phyloP scores from a whole-genome alignment of 2,797 vertebrate genomes.

The Aeoliscus strigatus region DNA sequence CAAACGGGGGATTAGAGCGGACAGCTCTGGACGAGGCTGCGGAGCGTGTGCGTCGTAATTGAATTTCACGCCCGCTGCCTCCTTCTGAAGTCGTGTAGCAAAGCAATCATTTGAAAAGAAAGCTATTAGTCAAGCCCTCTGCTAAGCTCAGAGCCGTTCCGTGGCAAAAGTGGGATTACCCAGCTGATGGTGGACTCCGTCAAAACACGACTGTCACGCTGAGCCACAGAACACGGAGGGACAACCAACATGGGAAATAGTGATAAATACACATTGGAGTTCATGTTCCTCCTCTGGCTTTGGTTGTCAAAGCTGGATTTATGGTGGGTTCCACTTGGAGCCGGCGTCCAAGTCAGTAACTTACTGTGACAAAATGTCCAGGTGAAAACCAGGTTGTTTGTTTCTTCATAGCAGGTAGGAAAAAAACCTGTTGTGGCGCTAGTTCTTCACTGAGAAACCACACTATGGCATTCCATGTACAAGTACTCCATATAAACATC shows the following conservation, averaged over 20 bases:
- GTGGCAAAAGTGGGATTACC: slow-evolving; percentile 75
- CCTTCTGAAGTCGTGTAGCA: slow-evolving; percentile 91
- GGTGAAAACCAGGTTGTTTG: too few relatives aligned
- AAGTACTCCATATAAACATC: too few relatives aligned
- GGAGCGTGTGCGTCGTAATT: slow-evolving; percentile 86
- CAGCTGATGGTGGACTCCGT: slow-evolving; percentile 49
- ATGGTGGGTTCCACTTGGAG: too few relatives aligned
- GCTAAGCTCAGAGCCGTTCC: slow-evolving; percentile 61
- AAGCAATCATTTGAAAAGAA: slow-evolving; percentile 90
- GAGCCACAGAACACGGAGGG: slow-evolving; percentile 33
- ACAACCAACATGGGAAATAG: slow-evolving; percentile 20
- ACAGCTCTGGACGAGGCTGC: slow-evolving; percentile 78
- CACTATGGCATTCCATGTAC: too few relatives aligned
- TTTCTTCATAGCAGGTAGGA: too few relatives aligned
- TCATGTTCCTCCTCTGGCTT: too few relatives aligned
- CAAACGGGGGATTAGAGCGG: slow-evolving; percentile 76
- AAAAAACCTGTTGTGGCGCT: too few relatives aligned
- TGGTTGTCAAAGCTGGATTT: neutral
- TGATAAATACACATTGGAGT: neutral
- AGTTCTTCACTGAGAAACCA: too few relatives aligned
- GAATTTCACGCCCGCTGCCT: slow-evolving; percentile 89
- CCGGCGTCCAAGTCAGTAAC: too few relatives aligned
- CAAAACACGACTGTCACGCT: slow-evolving; percentile 61
- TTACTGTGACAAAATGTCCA: too few relatives aligned
- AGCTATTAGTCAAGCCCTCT: slow-evolving; percentile 76